Percentiles rank a stretch among this genome's conserved stretches.
Conservation (phyloP, 2,888 invertebrate species). For the Dysmachus trigonus region DNA sequence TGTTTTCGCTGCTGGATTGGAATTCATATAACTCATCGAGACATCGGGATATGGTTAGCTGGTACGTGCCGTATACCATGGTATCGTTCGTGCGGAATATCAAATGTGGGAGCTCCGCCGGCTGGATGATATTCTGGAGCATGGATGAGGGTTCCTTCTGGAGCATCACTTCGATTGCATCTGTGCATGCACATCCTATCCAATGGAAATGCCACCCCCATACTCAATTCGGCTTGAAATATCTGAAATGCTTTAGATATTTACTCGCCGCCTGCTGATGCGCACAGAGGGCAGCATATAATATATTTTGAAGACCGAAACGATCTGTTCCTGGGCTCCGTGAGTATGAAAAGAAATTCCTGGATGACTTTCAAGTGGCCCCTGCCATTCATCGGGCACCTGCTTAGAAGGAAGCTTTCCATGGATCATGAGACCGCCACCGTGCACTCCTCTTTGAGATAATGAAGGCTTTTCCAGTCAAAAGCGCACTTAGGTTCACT, state of each 20-base stretch:
- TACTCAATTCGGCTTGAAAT: neutral
- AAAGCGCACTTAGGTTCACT: neutral
- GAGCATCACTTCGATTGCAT: conserved; percentile 6
- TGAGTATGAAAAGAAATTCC: neutral
- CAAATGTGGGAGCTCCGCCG: conserved; percentile 8
- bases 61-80: conserved; percentile 13
- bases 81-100: conserved; percentile 11
- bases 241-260: conserved; percentile 29
- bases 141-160: no score
- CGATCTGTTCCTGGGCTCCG: neutral
- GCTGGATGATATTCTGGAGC: no score
- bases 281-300: neutral
- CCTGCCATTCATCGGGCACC: neutral
- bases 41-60: conserved; percentile 30
- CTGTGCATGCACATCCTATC: conserved; percentile 37
- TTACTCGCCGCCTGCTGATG: neutral
- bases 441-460: neutral
- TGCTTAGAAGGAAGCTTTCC: neutral
- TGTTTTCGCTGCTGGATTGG: conserved; percentile 37
- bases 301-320: conserved; percentile 1
- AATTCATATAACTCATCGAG: conserved; percentile 38
- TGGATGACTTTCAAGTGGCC: neutral
- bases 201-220: conserved; percentile 8
- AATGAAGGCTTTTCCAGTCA: neutral
- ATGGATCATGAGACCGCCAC: neutral